Base-by-base conservation (phyloP, 2,888 invertebrate species). In the Cephus rjabovi region DNA sequence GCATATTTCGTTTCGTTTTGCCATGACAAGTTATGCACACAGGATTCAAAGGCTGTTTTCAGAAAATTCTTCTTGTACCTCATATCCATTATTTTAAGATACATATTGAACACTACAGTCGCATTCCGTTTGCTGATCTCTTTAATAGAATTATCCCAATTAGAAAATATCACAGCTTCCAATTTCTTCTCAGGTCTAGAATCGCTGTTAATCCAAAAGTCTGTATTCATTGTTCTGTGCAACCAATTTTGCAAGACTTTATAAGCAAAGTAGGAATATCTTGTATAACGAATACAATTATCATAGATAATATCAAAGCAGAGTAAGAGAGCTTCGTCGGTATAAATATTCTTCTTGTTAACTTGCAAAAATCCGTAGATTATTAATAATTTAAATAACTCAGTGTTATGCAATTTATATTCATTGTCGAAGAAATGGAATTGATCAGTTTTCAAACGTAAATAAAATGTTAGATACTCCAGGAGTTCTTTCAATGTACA, bases 71-170 rank as follows among this genome's bases (percentile, higher is more conserved):
- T 77, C 1, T 84, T 77, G 75, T 91, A 88, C 15, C 89, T 89
- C 3, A 80, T 77, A 12, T 76, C 79, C 88, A 90, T 89, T 34
- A 90, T 86, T 70, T 84, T 74, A 90, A 89, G 81, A 86, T 93
- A 90, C 86, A 89, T 80, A 15, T 87, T 86, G 84, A 94, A 94
- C 81, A 94, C 89, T 23, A 85, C 79, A 6, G 80, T 87, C 80
- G 92, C 92, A 83, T 93, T 94, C 71, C 93, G 90, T 84, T 93
- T 94, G 83, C 93, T 92, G 12, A 94, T 92, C 76, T 94, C 94
- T 79, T 92, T 92, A 12, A 94, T 92, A 34, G 94, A 93, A 84
- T 93, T 94, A 85, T 94, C 94, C 94, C 94, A 95, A 85, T 94
- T 95, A 75, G 94, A 93, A 85, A 93, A 93, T 11, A 93, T 92